Conservation (phyloP, 2,113 vertebrate genomes). For the Vidua macroura region DNA sequence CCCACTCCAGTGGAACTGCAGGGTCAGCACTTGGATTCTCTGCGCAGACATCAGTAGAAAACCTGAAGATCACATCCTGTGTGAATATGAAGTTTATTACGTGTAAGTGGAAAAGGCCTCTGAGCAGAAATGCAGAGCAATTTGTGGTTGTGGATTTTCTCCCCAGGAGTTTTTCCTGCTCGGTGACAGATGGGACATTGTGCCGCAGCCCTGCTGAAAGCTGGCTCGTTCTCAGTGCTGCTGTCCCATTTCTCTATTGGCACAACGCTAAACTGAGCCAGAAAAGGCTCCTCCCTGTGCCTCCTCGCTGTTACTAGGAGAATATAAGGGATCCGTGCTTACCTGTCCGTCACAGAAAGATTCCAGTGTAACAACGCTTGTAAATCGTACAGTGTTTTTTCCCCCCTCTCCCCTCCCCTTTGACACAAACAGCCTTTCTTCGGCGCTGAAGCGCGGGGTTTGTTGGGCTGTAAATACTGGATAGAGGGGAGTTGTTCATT, state of each 20-base stretch:
- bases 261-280: rapidly evolving
- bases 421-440: background rate
- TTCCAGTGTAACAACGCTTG: background rate
- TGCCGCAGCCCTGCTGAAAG: background rate
- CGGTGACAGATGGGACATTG: background rate
- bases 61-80: rapidly evolving
- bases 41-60: background rate
- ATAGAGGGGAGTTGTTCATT: background rate
- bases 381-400: rapidly evolving
- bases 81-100: background rate
- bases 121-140: background rate
- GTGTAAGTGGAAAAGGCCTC: too few species aligned
- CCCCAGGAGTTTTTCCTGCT: background rate
- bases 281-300: background rate
- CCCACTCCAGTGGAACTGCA: background rate
- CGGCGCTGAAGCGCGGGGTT: background rate
- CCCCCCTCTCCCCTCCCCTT: background rate
- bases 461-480: background rate
- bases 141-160: background rate
- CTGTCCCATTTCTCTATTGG: background rate
- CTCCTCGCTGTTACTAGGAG: rapidly evolving
- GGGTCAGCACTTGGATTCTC: background rate
- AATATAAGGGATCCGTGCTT: background rate
- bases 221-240: rapidly evolving
- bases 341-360: background rate